Conservation (phyloP, 2,113 vertebrate species). For the Glaucidium brasilianum region DNA sequence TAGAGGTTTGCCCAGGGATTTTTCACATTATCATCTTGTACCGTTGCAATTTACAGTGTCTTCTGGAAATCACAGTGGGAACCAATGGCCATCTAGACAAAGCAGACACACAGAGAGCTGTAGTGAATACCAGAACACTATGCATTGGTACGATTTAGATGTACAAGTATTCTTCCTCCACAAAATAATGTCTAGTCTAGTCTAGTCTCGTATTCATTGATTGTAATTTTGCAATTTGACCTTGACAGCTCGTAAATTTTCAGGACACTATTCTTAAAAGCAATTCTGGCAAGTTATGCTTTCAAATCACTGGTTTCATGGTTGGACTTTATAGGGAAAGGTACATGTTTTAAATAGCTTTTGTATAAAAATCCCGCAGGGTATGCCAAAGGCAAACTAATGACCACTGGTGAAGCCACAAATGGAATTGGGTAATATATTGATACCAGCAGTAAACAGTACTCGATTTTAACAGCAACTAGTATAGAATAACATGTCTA, state of each 20-base stretch:
- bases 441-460: background rate
- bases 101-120: background rate
- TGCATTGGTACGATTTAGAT: background rate
- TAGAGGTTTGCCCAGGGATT: background rate
- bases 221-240: background rate
- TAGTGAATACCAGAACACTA: background rate
- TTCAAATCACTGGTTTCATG: background rate
- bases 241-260: background rate
- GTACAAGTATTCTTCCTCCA: background rate
- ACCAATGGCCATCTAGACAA: background rate
- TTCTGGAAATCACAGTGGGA: background rate
- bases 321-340: background rate
- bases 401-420: background rate
- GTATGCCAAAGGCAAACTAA: slow-evolving; percentile 14
- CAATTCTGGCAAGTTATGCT: background rate
- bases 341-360: background rate
- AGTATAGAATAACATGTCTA: slow-evolving; percentile 8
- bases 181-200: background rate
- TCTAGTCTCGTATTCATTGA: background rate
- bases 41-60: background rate
- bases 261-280: background rate
- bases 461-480: slow-evolving; percentile 26
- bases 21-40: background rate
- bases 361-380: background rate
- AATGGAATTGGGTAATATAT: slow-evolving; percentile 20